phyloP scores from a whole-genome alignment of 2,113 vertebrate genomes.

The Pampusana beccarii region DNA sequence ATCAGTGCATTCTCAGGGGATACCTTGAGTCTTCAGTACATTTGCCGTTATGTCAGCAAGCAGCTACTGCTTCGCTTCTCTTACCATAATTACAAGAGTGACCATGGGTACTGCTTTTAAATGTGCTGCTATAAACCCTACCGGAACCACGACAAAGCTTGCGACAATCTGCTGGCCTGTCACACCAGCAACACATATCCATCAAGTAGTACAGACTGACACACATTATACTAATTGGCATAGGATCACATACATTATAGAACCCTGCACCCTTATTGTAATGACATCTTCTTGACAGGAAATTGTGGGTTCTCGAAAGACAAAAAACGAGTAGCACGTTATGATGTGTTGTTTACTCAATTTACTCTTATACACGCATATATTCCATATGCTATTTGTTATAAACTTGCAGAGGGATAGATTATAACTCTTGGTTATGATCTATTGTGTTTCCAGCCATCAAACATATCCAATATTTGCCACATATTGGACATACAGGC shows the following conservation, averaged over 20 bases:
- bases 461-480: not conserved
- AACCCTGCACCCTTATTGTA: not conserved
- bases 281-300: not conserved
- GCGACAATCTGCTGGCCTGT: not conserved
- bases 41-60: not conserved
- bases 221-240: not conserved
- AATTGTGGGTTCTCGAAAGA: not conserved
- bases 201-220: not conserved
- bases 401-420: not conserved
- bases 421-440: not conserved
- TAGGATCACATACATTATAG: fast-evolving
- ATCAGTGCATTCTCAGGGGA: not conserved
- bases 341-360: not conserved
- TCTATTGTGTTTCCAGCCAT: not conserved
- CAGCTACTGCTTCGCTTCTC: not conserved
- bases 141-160: not conserved
- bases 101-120: not conserved
- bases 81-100: not conserved
- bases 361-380: not conserved
- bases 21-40: not conserved
- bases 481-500: not conserved
- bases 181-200: not conserved
- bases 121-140: not conserved
- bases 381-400: not conserved
- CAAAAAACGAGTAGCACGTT: not conserved